Evolutionary conservation across 2,113 vertebrate species (phyloP), one percentile per base, ranked within the genome.

Genomic region (Himantopus leucocephalus): DNA sequence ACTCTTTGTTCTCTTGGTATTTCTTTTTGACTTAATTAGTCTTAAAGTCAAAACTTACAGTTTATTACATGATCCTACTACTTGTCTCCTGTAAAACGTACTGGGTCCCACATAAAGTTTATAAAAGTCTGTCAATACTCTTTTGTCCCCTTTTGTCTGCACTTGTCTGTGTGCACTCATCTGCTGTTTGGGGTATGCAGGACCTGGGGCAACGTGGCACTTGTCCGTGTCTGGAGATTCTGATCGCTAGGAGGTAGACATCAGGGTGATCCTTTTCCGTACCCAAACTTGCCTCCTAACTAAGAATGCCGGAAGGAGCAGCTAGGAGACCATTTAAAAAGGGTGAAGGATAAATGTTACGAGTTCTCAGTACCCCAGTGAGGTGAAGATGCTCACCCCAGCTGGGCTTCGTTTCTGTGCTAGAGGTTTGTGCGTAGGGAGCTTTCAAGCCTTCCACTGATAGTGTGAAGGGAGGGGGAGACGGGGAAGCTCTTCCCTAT

Each of bases 181-280:
- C 50, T 71, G 20, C 32, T n/a, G 0, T 53, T 53, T 77, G 26
- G n/a, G 48, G n/a, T 32, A 26, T 47, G 12, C 24, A 64, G 45
- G 55, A 48, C 50, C 20, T 48, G 45, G 77, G 50, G 60, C 43
- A 34, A 13, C 8, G 48, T 68, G 72, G 72, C 10, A 16, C 34
- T 73, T 82, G 4, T 32, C 52, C 0, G 0, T 27, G 32, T n/a
- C 22, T 74, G 56, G 64, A 74, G 56, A n/a, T 81, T 48, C 37
- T 47, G 18, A 22, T 39, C 0, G 0, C 59, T 62, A n/a, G n/a
- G 43, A 78, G 47, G 41, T 39, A 16, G 45, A 12, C 47, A 19
- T 1, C 0, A 2, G 7, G 12, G 18, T 53, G 29, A 20, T 75
- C 24, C 14, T 70, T 66, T 90, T 60, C 26, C 2, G 0, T 73